Percentiles rank a stretch among this genome's conserved stretches.
phyloP scores from a whole-genome alignment of 2,888 invertebrate genomes.

The Agapostemon virescens region DNA sequence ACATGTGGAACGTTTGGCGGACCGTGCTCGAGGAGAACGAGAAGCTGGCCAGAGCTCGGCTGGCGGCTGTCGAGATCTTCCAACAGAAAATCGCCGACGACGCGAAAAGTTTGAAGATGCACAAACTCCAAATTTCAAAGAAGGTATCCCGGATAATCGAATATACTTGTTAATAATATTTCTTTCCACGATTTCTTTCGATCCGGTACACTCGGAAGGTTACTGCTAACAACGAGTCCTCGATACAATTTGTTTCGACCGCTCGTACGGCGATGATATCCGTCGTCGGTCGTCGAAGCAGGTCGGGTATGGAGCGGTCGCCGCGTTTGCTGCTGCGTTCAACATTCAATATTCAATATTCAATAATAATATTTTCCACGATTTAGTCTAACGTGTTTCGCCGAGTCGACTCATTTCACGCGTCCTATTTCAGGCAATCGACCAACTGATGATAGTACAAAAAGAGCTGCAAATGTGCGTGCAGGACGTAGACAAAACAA shows the following conservation, averaged over 20 bases:
- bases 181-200: not conserved
- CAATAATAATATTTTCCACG: too few relatives aligned
- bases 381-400: not conserved
- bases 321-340: too few relatives aligned
- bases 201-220: not conserved
- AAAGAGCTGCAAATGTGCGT: conserved; percentile 94
- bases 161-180: too few relatives aligned
- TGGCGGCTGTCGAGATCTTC: conserved; percentile 97
- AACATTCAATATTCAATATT: too few relatives aligned
- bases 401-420: not conserved
- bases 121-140: conserved; percentile 91
- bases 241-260: not conserved
- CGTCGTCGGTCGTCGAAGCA: too few relatives aligned
- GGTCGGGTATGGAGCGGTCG: too few relatives aligned
- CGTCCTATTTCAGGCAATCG: conserved; percentile 84
- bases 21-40: conserved; percentile 97
- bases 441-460: conserved; percentile 91
- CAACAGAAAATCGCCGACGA: conserved; percentile 97
- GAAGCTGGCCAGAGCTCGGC: conserved; percentile 92
- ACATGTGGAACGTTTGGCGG: conserved; percentile 99
- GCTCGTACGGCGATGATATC: too few relatives aligned
- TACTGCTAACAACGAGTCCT: too few relatives aligned
- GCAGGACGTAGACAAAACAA: conserved; percentile 94
- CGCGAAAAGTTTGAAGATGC: conserved; percentile 90
- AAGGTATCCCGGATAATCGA: conserved; percentile 83